Evolutionary conservation across 2,888 invertebrate genomes (phyloP).

Genomic region (Linnaemya tessellans): DNA sequence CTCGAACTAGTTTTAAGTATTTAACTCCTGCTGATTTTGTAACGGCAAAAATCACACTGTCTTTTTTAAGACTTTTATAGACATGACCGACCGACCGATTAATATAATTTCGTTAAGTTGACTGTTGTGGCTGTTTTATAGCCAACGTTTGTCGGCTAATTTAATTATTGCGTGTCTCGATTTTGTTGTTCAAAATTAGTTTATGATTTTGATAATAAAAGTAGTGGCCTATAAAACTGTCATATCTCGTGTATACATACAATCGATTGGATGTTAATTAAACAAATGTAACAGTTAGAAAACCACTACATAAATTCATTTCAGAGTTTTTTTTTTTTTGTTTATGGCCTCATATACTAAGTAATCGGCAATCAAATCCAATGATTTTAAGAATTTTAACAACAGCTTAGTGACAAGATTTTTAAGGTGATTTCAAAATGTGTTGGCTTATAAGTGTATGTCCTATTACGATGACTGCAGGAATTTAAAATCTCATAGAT

Average conservation of each 20-base stretch:
- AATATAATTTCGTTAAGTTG: constrained; percentile 31
- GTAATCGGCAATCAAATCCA: not conserved
- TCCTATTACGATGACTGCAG: too few relatives aligned
- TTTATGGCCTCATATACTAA: not conserved
- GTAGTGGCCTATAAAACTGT: constrained; percentile 64
- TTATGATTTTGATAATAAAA: constrained; percentile 19
- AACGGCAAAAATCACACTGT: constrained; percentile 55
- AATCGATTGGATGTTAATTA: constrained; percentile 23
- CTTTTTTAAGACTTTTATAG: constrained; percentile 28
- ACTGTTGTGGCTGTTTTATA: not conserved
- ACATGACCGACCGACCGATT: constrained; percentile 8
- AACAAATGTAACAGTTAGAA: not conserved
- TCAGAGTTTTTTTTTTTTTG: not conserved
- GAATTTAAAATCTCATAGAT: too few relatives aligned
- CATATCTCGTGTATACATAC: constrained; percentile 29
- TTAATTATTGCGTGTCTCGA: constrained; percentile 58
- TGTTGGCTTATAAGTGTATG: too few relatives aligned
- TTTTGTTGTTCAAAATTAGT: not conserved
- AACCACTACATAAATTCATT: not conserved
- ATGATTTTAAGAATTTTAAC: too few relatives aligned
- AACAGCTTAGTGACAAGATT: too few relatives aligned
- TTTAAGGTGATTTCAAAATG: too few relatives aligned
- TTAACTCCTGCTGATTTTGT: constrained; percentile 60
- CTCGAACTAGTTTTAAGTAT: constrained; percentile 60
- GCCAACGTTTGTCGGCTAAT: constrained; percentile 31